Evolutionary conservation across 2,113 vertebrate species (phyloP), one percentile per base, ranked within the genome.

Genomic region (Toxotes jaculatrix): DNA sequence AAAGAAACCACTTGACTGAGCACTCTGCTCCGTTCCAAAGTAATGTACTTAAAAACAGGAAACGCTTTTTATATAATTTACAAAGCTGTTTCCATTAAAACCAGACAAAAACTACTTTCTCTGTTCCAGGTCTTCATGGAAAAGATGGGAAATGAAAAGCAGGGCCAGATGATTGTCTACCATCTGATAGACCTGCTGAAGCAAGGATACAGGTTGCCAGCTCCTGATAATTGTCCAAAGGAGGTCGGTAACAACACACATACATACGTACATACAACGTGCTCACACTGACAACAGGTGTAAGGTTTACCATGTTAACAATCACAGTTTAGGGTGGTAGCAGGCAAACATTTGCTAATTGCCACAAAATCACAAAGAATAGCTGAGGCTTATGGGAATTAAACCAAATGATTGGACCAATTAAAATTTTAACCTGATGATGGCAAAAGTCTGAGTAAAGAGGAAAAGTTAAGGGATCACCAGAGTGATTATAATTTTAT

Each of bases 141-240:
- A 56, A 97, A 97, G 95, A 99, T 99, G 94, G 98, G 98, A 19
- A 96, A 96, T 75, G 98, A 99, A 87, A 99, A 99, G 87, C 98
- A 99, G 91, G 98, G 98, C 32, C 98, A 99, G 93, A 99, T 99
- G 98, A 99, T 99, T 53, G 98, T 99, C 8, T 98, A 98, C 90
- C 97, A 99, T 89, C 95, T 99, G 87, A 97, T 98, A 83, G 97
- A 98, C 74, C 96, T 99, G 85, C 93, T 99, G 71, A 98, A 97
- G 85, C 95, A 93, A n/a, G 96, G 96, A 49, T 97, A 96, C 67
- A 95, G 98, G 81, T 88, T 99, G 6, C 97, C 97, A 0, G 93
- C 95, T 75, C 98, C 98, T 12, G 95, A 97, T 7, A 95, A 93
- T 13, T 99, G 97, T 66, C 97, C 97, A 23, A 95, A 95, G 86